Evolutionary conservation across 2,113 vertebrate species (phyloP).

Genomic region (Seriola dumerili): DNA sequence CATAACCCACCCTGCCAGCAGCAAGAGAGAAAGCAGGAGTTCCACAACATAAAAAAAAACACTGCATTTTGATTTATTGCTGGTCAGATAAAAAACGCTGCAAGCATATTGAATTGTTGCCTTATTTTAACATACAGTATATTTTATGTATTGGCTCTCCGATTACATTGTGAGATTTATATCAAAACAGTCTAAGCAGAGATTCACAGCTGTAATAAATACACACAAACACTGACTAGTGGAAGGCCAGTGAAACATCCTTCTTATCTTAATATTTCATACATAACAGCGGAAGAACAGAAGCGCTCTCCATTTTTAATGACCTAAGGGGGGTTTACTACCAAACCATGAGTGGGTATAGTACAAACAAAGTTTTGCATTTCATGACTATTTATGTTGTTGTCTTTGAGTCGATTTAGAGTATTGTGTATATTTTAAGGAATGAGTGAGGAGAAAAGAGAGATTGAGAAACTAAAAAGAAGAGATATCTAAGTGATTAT

Average conservation of each 20-base stretch:
- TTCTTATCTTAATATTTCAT: conserved; percentile 68
- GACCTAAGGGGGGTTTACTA: conserved; percentile 44
- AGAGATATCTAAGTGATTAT: conserved; percentile 9
- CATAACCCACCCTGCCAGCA: neutral
- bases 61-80: neutral
- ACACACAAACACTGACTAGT: conserved; percentile 29
- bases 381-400: conserved; percentile 68
- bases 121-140: conserved; percentile 9
- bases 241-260: conserved; percentile 35
- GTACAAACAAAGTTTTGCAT: conserved; percentile 60
- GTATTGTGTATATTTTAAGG: conserved; percentile 33
- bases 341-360: conserved; percentile 41
- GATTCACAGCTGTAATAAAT: conserved; percentile 43
- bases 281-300: conserved; percentile 47
- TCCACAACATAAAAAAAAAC: neutral
- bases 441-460: neutral
- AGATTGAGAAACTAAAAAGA: neutral
- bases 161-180: conserved; percentile 15
- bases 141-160: conserved; percentile 1
- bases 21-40: neutral
- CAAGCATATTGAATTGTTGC: conserved; percentile 11
- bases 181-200: conserved; percentile 9
- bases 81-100: neutral
- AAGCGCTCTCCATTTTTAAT: conserved; percentile 68
- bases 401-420: conserved; percentile 50